Conservation (phyloP, 2,888 invertebrate species). For the Camptogramma bilineatum region DNA sequence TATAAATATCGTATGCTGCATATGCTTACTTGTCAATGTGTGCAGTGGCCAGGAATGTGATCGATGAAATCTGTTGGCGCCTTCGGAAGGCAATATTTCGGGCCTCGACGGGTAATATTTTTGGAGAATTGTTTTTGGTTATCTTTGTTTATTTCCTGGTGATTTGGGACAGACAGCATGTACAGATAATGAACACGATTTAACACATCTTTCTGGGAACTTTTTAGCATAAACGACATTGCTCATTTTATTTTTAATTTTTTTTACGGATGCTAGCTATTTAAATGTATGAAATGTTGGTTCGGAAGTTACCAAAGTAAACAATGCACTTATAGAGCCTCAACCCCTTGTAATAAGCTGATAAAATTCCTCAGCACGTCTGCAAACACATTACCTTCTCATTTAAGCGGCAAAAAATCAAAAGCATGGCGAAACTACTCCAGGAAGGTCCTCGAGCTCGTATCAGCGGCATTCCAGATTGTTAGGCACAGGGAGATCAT, state of each 20-base stretch:
- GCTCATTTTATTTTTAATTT: background rate
- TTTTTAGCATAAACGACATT: background rate
- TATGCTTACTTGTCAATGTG: constrained; percentile 55
- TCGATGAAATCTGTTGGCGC: constrained; percentile 49
- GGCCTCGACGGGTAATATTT: constrained; percentile 33
- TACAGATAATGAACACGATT: constrained; percentile 15
- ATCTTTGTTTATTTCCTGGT: constrained; percentile 17
- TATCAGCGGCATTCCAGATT: constrained; percentile 33
- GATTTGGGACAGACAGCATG: constrained; percentile 11
- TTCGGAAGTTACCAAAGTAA: background rate
- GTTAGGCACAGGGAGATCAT: constrained; percentile 49
- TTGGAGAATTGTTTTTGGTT: constrained; percentile 29
- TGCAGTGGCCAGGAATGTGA: constrained; percentile 48
- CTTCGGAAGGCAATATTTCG: constrained; percentile 40
- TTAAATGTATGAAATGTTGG: background rate
- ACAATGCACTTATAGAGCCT: background rate
- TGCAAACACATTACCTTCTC: constrained; percentile 37
- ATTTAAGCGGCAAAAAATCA: constrained; percentile 58
- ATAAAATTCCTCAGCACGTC: constrained; percentile 38
- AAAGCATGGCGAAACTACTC: constrained; percentile 55
- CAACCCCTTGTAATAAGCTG: constrained; percentile 27
- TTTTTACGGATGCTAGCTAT: background rate
- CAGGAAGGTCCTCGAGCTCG: constrained; percentile 46
- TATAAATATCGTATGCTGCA: constrained; percentile 74
- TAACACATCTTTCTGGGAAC: constrained; percentile 2